A percentile compares a stretch with the other conserved stretches of the same genome.
Conservation (phyloP, 2,113 vertebrate genomes). For the Tringa solitaria region DNA sequence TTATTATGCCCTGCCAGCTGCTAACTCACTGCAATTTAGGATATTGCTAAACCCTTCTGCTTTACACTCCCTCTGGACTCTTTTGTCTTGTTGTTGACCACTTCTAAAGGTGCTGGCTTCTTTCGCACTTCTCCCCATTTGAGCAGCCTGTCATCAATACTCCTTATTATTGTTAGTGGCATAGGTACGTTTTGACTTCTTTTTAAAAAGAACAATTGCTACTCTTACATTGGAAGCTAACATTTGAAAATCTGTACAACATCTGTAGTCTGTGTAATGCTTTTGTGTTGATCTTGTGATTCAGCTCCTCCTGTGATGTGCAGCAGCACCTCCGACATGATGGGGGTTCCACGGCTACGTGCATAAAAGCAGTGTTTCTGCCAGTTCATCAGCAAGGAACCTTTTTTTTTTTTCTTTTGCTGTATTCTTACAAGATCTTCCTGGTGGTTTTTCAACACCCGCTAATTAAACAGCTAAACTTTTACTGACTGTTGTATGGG, state of each 20-base stretch:
- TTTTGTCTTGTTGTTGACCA: slow-evolving; percentile 5
- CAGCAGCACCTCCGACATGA: neutral
- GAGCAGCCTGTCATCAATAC: neutral
- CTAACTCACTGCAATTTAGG: slow-evolving; percentile 28
- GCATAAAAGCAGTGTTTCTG: neutral
- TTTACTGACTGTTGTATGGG: neutral
- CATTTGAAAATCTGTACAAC: neutral
- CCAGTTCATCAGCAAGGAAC: neutral
- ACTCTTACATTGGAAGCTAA: neutral
- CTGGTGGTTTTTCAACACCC: neutral
- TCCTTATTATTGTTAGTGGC: neutral
- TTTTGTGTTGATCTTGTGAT: neutral
- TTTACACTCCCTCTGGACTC: slow-evolving; percentile 20
- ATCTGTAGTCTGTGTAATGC: neutral
- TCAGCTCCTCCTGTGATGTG: neutral
- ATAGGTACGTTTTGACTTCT: neutral
- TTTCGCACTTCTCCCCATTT: neutral
- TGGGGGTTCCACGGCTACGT: neutral
- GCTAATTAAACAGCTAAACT: neutral
- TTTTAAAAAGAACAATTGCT: neutral
- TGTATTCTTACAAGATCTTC: neutral
- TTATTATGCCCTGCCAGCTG: slow-evolving; percentile 14
- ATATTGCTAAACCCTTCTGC: slow-evolving; percentile 31
- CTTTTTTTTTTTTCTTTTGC: neutral
- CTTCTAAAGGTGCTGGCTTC: neutral